phyloP scores from a whole-genome alignment of 2,797 vertebrate genomes.

The Pangasius macronema region DNA sequence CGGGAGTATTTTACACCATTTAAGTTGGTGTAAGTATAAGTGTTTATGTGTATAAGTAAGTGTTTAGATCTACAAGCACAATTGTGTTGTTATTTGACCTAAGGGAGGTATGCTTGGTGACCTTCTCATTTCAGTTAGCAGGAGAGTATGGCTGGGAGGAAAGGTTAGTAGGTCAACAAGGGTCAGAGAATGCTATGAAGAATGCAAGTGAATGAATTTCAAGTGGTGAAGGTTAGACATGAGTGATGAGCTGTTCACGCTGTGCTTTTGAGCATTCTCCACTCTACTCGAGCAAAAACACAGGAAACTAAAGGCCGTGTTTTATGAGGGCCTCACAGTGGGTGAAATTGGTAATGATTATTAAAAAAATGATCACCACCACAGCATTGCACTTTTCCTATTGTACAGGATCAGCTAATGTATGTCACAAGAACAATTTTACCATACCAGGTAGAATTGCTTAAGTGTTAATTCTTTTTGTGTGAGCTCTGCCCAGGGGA shows the following conservation, averaged over 20 bases:
- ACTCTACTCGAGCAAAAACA: neutral
- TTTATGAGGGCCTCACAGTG: neutral
- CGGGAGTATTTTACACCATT: neutral
- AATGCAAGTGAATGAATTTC: neutral
- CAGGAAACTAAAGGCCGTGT: conserved; percentile 15
- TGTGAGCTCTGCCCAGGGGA: neutral
- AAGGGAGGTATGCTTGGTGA: neutral
- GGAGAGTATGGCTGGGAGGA: conserved; percentile 4
- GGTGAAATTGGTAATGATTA: neutral
- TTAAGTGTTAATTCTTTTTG: neutral
- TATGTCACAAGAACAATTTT: neutral
- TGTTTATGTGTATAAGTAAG: neutral
- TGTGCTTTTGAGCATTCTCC: neutral
- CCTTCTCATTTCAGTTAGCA: neutral
- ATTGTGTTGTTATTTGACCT: neutral
- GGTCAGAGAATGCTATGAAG: conserved; percentile 15
- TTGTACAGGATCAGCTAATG: neutral
- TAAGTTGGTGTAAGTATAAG: neutral
- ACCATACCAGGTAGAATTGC: neutral
- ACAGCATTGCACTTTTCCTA: neutral
- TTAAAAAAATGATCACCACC: neutral
- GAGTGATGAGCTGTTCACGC: neutral
- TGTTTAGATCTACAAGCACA: neutral
- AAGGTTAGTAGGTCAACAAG: conserved; percentile 14
- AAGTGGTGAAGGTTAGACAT: conserved; percentile 2